phyloP scores from a whole-genome alignment of 2,888 invertebrate genomes.

The Nysson spinosus region DNA sequence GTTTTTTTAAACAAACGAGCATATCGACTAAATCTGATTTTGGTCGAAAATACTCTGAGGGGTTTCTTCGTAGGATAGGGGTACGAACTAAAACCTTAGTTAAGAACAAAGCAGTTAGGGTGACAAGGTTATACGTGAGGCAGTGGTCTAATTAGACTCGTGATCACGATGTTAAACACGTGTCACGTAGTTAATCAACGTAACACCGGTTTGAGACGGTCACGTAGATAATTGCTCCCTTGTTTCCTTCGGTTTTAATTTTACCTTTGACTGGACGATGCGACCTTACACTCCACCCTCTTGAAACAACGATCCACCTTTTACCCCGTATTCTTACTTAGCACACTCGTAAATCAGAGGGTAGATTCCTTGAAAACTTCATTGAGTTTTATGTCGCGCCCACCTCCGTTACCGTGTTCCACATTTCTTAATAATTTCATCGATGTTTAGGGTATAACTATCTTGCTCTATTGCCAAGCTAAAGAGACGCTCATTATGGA shows the following conservation, averaged over 20 bases:
- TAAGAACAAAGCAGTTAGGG: background rate
- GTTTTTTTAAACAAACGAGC: too few species aligned
- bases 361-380: constrained; percentile 33
- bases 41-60: too few species aligned
- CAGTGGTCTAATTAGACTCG: constrained; percentile 3
- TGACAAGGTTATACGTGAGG: background rate
- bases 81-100: background rate
- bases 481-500: background rate
- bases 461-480: constrained; percentile 1
- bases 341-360: constrained; percentile 39
- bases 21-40: too few species aligned
- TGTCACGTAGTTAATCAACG: constrained; percentile 34
- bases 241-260: constrained; percentile 16
- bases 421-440: constrained; percentile 14
- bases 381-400: constrained; percentile 16
- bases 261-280: constrained; percentile 6
- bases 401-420: constrained; percentile 9
- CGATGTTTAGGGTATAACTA: constrained; percentile 9
- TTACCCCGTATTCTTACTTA: constrained; percentile 12
- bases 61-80: background rate
- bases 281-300: background rate
- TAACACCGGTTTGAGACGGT: constrained; percentile 10
- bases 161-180: constrained; percentile 22
- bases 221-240: constrained; percentile 15
- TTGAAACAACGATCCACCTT: constrained; percentile 21